Percentiles rank a stretch among this genome's conserved stretches.
Conservation (phyloP, 2,113 vertebrate genomes). For the Gymnobelideus leadbeateri region DNA sequence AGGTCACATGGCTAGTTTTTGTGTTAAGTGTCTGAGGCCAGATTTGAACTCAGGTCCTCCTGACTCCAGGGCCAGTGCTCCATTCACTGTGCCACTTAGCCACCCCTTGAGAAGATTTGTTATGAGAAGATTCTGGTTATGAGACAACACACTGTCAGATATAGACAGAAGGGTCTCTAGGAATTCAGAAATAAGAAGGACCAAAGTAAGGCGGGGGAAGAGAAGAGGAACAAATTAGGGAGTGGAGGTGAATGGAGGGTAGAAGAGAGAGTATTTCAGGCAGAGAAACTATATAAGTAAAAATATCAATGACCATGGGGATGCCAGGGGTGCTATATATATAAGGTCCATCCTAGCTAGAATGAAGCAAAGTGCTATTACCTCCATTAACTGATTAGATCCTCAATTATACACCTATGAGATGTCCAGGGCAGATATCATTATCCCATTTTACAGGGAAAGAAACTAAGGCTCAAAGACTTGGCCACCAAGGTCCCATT, state of each 20-base stretch:
- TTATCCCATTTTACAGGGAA: not conserved
- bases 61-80: no score
- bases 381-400: not conserved
- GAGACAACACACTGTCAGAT: not conserved
- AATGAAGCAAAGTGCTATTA: not conserved
- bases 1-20: no score
- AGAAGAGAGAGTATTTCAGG: not conserved
- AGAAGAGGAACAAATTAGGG: not conserved
- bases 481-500: not conserved
- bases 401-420: not conserved
- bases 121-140: not conserved
- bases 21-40: no score
- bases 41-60: no score
- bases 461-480: not conserved
- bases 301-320: not conserved
- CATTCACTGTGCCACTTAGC: no score
- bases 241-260: not conserved
- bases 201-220: not conserved
- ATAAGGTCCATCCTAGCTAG: not conserved
- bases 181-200: not conserved
- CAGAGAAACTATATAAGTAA: not conserved
- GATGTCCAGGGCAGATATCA: not conserved
- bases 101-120: no score
- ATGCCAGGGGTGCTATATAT: not conserved
- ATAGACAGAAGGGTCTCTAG: not conserved